Conservation (phyloP, 2,888 invertebrate species). For the Endomychus coccineus region DNA sequence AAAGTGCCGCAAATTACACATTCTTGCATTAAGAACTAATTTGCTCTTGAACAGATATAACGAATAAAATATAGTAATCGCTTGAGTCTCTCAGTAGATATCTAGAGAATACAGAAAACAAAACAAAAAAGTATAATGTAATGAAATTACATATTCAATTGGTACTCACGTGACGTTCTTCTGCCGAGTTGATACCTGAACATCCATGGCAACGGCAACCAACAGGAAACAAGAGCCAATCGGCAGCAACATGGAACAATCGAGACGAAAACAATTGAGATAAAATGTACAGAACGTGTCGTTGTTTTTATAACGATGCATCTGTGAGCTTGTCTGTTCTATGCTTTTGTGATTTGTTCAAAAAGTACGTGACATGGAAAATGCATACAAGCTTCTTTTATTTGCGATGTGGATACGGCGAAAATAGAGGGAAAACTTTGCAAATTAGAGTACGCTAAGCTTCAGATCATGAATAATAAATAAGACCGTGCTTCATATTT, state of each 20-base stretch:
- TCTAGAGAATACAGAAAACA: too few relatives aligned
- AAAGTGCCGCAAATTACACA: too few relatives aligned
- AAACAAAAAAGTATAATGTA: slow-evolving; percentile 25
- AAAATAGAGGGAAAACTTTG: slow-evolving; percentile 24
- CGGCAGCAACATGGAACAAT: slow-evolving; percentile 48
- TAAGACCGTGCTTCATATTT: too few relatives aligned
- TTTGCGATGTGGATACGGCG: slow-evolving; percentile 22
- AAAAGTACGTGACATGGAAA: slow-evolving; percentile 37
- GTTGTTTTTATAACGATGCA: slow-evolving; percentile 33
- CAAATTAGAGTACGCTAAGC: slow-evolving; percentile 27
- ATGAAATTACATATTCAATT: slow-evolving; percentile 35
- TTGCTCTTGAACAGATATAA: too few relatives aligned
- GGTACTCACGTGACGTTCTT: slow-evolving; percentile 60
- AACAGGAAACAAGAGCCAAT: slow-evolving; percentile 34
- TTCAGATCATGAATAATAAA: slow-evolving; percentile 23
- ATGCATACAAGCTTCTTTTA: slow-evolving; percentile 26
- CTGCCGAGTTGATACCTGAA: slow-evolving; percentile 55
- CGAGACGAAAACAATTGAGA: slow-evolving; percentile 43
- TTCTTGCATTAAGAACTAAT: too few relatives aligned
- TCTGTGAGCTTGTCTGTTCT: slow-evolving; percentile 34
- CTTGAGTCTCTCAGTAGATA: too few relatives aligned
- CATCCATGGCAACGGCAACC: slow-evolving; percentile 35
- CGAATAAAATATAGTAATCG: too few relatives aligned
- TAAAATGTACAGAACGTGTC: slow-evolving; percentile 40
- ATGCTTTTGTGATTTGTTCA: slow-evolving; percentile 36